Evolutionary conservation across 2,113 vertebrate species (phyloP), one percentile per base, ranked within the genome.

Genomic region (Oxygymnocypris stewartii): DNA sequence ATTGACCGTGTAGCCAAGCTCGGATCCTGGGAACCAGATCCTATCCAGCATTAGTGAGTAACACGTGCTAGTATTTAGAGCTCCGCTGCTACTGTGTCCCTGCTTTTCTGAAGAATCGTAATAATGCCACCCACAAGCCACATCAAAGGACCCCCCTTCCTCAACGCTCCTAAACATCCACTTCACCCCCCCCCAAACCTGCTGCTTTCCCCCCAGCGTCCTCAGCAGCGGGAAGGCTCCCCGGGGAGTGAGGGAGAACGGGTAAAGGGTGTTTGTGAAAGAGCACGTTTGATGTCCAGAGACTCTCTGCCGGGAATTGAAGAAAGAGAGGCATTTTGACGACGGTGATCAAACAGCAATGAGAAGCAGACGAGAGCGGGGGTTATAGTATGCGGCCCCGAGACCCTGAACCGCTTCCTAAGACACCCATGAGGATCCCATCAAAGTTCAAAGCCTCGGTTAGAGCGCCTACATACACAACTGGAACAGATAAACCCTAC

Each of bases 51-150:
- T 61, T 37, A 57, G 54, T 6, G 54, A 23, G 54, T 20, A 82
- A 89, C 88, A 89, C 86, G 87, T 89, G 89, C 85, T 88, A 88
- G 85, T 79, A 44, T 78, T 90, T 86, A 88, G 49, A 69, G 51
- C 75, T 86, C 71, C 20, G 59, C n/a, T 40, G 84, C 87, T 90
- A 86, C 88, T 87, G 85, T 90, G 89, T 81, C 85, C 87, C 69
- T 87, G 89, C 86, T 84, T 90, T 89, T 79, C 82, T 63, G 84
- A 90, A 69, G 42, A 89, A 88, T 78, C 90, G 89, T 85, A 88
- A 88, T 88, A 91, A 89, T 86, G 79, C 79, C 57, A 59, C 57
- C 57, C 57, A n/a, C 57, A 23, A 59, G 8, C 20, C 90, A 89
- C 90, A 91, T 90, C 88, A 90, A 90, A 92, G 81, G 67, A 86